Evolutionary conservation across 2,113 vertebrate genomes (phyloP), one percentile per base, ranked within the genome.

Genomic region (Paedocypris sp.): DNA sequence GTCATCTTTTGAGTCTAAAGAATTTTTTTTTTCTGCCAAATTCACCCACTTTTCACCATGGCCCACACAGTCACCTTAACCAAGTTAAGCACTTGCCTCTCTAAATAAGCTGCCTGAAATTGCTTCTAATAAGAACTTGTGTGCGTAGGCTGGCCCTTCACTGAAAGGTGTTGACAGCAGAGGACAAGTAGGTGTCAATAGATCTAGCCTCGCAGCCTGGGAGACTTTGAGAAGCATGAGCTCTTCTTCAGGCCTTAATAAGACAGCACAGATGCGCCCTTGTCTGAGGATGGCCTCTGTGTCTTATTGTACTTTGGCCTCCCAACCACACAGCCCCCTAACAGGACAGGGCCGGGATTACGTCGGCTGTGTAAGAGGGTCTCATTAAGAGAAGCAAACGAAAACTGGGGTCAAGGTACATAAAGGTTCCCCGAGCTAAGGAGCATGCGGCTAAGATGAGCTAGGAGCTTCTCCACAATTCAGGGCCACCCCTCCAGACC

Each of bases 361-460:
- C 80, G 60, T 28, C 54, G 76, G 76, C 71, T 73, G 73, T 71
- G 75, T 77, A 77, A 77, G 75, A 82, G 81, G 80, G 82, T 86
- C 90, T 97, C 91, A 98, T 97, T 98, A 97, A 85, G 88, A 87
- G 86, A 87, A 85, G 85, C 89, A 86, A 90, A 89, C 79, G 87
- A 91, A 95, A 94, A 92, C 88, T 85, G 84, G 90, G 94, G 93
- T 98, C 92, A 93, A 88, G 88, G 90, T 93, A 89, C 88, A 92
- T 92, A 94, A 97, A 95, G 87, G 87, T 92, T 90, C 86, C 87
- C 88, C 59, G 82, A 83, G 79, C 86, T 89, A 86, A 83, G 86
- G 89, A 89, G 88, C 88, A 89, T 86, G 87, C 86, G 86, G 86
- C 84, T 76, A 73, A 83, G 88, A 90, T 86, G 88, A 89, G 90